Evolutionary conservation across 2,113 vertebrate species (phyloP).

Genomic region (Lagenorhynchus albirostris): DNA sequence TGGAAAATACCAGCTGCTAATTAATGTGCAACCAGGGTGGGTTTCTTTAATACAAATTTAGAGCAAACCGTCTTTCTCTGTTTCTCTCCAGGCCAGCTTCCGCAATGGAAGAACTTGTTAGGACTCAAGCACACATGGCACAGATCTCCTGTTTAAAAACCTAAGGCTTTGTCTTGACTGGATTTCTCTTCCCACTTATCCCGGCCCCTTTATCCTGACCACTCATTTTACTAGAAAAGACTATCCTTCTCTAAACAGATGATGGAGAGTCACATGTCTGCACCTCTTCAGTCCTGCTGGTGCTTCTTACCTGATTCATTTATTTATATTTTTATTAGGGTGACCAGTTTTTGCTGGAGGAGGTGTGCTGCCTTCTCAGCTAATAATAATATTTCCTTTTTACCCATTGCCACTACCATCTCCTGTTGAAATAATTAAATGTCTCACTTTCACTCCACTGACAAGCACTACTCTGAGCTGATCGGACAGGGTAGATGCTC

Average conservation of each 20-base stretch:
- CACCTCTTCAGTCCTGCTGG: not conserved
- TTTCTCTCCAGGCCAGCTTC: not conserved
- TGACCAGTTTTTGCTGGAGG: conserved; percentile 68
- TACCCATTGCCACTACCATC: conserved; percentile 19
- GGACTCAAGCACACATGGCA: not conserved
- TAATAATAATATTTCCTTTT: conserved; percentile 57
- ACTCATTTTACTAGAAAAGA: not conserved
- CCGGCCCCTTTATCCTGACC: not conserved
- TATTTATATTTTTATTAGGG: conserved; percentile 67
- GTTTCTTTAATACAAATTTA: not conserved
- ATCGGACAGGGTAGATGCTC: not conserved
- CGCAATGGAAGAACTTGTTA: not conserved
- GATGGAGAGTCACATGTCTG: not conserved
- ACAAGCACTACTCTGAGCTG: not conserved
- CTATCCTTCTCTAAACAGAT: not conserved
- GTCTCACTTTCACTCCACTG: conserved; percentile 32
- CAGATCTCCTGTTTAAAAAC: not conserved
- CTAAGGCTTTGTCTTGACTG: not conserved
- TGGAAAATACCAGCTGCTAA: not conserved
- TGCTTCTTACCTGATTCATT: conserved; percentile 45
- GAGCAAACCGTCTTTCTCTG: not conserved
- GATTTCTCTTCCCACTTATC: not conserved
- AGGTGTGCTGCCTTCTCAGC: conserved; percentile 28
- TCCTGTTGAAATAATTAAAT: conserved; percentile 59
- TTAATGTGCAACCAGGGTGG: not conserved